Evolutionary conservation across 2,797 vertebrate species (phyloP).

Genomic region (Neoniphon sammara): DNA sequence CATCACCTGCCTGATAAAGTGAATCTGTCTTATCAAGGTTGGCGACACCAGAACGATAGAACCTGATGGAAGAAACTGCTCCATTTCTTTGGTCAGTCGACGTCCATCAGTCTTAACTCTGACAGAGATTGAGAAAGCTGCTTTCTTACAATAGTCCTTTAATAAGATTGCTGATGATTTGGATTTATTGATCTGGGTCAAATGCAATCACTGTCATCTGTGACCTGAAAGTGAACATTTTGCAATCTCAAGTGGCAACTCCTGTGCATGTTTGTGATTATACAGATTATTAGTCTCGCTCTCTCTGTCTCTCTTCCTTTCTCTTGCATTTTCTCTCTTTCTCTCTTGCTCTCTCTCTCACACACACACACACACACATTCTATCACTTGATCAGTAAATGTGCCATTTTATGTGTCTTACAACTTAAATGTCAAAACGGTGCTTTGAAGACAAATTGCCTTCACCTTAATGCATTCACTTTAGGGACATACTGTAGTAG

Average conservation of each 20-base stretch:
- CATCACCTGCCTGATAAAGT: slow-evolving; percentile 29
- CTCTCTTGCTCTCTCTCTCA: slow-evolving; percentile 13
- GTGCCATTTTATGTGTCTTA: neutral
- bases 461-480: no score
- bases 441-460: neutral
- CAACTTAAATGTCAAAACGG: neutral
- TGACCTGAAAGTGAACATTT: slow-evolving; percentile 49
- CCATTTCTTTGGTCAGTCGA: no score
- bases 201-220: slow-evolving; percentile 46
- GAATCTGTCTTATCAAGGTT: slow-evolving; percentile 39
- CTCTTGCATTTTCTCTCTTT: neutral
- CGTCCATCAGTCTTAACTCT: neutral
- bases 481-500: no score
- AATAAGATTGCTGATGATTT: slow-evolving; percentile 7
- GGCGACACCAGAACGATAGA: slow-evolving; percentile 31
- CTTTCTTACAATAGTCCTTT: slow-evolving; percentile 39
- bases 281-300: slow-evolving; percentile 14
- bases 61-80: neutral
- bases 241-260: slow-evolving; percentile 29
- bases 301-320: slow-evolving; percentile 17
- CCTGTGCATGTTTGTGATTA: slow-evolving; percentile 64
- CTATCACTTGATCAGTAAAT: no score
- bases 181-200: slow-evolving; percentile 18
- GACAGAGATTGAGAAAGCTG: slow-evolving; percentile 29
- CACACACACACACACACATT: no score